Base-by-base conservation (phyloP, 1,140 invertebrate genomes). In the Drosophila setifemur region DNA sequence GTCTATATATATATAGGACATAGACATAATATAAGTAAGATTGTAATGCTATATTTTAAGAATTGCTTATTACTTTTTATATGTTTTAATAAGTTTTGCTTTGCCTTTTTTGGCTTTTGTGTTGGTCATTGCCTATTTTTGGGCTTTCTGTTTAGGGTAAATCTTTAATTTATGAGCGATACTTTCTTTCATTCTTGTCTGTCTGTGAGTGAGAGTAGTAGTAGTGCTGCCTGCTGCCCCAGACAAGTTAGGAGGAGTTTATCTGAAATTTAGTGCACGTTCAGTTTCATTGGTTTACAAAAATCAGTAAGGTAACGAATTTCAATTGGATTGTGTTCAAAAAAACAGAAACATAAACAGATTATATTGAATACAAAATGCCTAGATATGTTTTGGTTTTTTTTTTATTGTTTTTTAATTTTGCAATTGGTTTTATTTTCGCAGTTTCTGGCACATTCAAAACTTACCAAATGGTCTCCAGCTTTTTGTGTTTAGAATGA, bases 231-330 rank as follows among this genome's bases (percentile, higher is more conserved):
- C 81, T 79, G 79, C 67, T 75, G 86, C 75, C 85, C 85, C 85
- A 88, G 85, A 88, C 86, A 86, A 81, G 67, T 71, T 81, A 86
- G 81, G 81, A 86, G 74, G 81, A 86, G 83, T 87, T 72, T 72
- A 88, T 88, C 86, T 88, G 86, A 88, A 88, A 88, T 88, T 88
- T 88, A 88, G 86, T 88, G 77, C 86, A 88, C 86, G 86, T 88
- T 88, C 86, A 88, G 86, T 88, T 87, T 86, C 63, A 73, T 86
- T 86, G 31, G 26, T 73, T 66, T 72, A 66, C 48, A 54, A 71
- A 64, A 61, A 58, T 52, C 40, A 44, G 66, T 69, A 67, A 53
- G 52, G 28, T 50, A 71, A 71, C 42, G 61, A 43, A 31, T 64
- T 64, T 39, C 43, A 64, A 64, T 64, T 64, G 42, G 63, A 61